Evolutionary conservation across 2,888 invertebrate species (phyloP), one percentile per base, ranked within the genome.

Genomic region (Campopleginae sp.): DNA sequence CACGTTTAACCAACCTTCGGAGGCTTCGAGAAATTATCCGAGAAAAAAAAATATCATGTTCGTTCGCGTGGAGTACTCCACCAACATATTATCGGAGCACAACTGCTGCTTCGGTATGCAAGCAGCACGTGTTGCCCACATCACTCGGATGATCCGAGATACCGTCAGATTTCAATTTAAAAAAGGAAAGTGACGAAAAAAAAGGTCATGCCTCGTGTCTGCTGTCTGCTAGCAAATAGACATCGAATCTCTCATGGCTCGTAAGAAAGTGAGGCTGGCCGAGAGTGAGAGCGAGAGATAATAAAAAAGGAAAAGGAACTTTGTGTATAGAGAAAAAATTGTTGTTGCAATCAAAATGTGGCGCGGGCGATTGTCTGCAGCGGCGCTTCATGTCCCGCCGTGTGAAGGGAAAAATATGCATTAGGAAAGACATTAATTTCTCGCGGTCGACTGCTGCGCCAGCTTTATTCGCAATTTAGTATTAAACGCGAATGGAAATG

Each of bases 361-460:
- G 12, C 10, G 31, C 48, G 54, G 14, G n/a, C n/a, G 44, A 66
- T 14, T 33, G 38, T 74, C 12, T 77, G 51, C 7, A 51, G n/a
- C 19, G 44, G n/a, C 19, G 44, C 31, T 51, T 58, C 61, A 54
- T 44, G 63, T 27, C 46, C 65, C 33, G 42, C 14, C 7, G 54
- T 54, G 48, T 54, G 51, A 80, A 72, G 80, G 82, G 71, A 65
- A 78, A 84, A 80, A 74, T 80, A 80, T 85, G 82, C 85, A 85
- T 85, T 80, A 85, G 76, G 80, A 85, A 82, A 82, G 79, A 61
- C 82, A 80, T 82, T 85, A 72, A 72, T 82, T 85, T 79, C 54
- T 70, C 74, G 82, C 76, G 76, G 66, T 76, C 48, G 72, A 76
- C 72, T 44, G 66, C 58, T 82, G 63, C 27, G 66, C 82, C 75